These are phyloP conservation scores for Petrocephalus schoutedeni DNA, from an alignment of 2,797 vertebrate species.

Conservation along the genomic window DNA sequence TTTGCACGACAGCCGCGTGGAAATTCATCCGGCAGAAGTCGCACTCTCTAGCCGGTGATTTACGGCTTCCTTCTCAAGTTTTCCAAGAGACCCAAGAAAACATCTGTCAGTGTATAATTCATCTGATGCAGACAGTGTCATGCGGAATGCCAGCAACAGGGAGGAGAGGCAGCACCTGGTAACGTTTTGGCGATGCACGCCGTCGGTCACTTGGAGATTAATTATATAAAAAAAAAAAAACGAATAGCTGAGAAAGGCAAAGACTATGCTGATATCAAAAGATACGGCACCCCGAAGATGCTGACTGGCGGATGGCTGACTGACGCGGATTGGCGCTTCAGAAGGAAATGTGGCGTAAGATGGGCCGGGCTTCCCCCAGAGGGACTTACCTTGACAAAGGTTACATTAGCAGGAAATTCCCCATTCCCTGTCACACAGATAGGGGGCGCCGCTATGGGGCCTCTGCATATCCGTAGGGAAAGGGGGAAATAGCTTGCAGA, in stretches of 20 bases:
- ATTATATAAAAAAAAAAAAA: not conserved
- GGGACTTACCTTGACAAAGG: slow-evolving; percentile 75
- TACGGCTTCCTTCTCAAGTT: not conserved
- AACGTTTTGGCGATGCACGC: not conserved
- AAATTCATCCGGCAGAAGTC: not conserved
- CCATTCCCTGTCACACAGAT: slow-evolving; percentile 45
- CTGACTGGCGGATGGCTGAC: not conserved
- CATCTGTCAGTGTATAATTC: not conserved
- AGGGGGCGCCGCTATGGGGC: slow-evolving; percentile 70
- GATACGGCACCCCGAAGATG: not conserved
- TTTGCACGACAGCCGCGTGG: not conserved
- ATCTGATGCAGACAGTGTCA: not conserved
- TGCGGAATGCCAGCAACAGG: not conserved
- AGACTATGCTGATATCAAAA: not conserved
- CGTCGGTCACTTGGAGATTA: not conserved
- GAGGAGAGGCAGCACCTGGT: not conserved
- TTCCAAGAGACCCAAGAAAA: not conserved
- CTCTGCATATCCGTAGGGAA: slow-evolving; percentile 67
- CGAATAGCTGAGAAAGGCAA: not conserved
- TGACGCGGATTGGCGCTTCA: not conserved
- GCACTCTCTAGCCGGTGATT: not conserved
- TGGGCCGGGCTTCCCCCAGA: not conserved
- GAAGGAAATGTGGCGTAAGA: not conserved
- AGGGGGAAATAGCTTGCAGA: slow-evolving; percentile 54
- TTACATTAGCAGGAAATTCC: slow-evolving; percentile 74